phyloP scores from a whole-genome alignment of 2,113 vertebrate species.

The Amphiprion percula region DNA sequence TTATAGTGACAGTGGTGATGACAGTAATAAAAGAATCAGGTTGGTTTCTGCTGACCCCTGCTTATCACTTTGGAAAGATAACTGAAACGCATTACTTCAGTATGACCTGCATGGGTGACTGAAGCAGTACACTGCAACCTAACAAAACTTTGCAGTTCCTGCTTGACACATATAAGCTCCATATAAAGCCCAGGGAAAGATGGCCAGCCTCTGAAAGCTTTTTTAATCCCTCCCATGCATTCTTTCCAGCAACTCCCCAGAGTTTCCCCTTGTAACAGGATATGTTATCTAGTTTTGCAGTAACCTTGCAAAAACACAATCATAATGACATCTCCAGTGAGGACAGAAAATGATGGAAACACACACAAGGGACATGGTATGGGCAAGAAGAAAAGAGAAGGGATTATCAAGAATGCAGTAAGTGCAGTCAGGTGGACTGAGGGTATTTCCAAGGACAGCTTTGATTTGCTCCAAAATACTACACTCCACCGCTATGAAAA shows the following conservation, averaged over 20 bases:
- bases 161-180: slow-evolving; percentile 28
- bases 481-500: too few species aligned
- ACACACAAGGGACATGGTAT: background rate
- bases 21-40: background rate
- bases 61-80: background rate
- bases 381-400: background rate
- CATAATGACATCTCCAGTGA: slow-evolving; percentile 36
- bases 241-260: slow-evolving; percentile 46
- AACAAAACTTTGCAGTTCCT: slow-evolving; percentile 28
- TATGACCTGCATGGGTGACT: background rate
- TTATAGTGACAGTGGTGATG: background rate
- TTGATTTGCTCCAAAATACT: too few species aligned
- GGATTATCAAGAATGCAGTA: slow-evolving; percentile 18
- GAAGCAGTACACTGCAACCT: background rate
- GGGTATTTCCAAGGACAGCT: too few species aligned
- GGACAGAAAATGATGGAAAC: slow-evolving; percentile 15
- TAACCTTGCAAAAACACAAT: slow-evolving; percentile 45
- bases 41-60: background rate
- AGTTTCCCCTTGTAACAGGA: slow-evolving; percentile 35
- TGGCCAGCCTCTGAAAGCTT: slow-evolving; percentile 44
- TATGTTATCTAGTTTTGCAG: slow-evolving; percentile 37
- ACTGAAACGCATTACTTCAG: slow-evolving; percentile 2
- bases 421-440: too few species aligned
- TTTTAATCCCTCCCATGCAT: slow-evolving; percentile 50
- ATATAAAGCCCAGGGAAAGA: slow-evolving; percentile 21